Conservation (phyloP, 2,113 vertebrate species). For the Andinoacara biseriatus region DNA sequence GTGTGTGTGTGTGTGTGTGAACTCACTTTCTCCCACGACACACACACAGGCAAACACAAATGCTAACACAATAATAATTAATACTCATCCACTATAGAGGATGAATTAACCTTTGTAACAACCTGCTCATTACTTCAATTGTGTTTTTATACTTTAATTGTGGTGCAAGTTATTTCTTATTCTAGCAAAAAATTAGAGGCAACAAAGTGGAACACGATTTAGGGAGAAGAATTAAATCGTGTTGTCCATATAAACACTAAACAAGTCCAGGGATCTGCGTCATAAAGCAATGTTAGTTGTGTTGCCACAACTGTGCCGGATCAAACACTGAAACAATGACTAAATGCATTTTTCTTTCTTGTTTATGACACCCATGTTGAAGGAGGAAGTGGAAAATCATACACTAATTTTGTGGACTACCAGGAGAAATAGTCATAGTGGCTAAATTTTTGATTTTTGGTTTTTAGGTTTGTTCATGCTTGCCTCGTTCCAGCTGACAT, state of each 20-base stretch:
- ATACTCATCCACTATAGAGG: background rate
- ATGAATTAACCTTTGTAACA: conserved; percentile 18
- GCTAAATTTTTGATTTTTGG: no score
- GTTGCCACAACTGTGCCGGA: background rate
- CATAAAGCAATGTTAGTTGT: background rate
- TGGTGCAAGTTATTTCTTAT: conserved; percentile 12
- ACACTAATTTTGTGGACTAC: no score
- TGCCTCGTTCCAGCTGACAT: no score
- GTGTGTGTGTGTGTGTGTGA: conserved; percentile 15
- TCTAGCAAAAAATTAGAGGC: background rate
- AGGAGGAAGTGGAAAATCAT: no score
- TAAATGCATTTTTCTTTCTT: background rate
- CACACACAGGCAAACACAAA: background rate
- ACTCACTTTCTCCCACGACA: conserved; percentile 1
- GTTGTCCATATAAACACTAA: conserved; percentile 11
- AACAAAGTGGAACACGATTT: background rate
- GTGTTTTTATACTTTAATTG: conserved; percentile 26
- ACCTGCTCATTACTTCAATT: conserved; percentile 34
- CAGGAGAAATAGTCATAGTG: no score
- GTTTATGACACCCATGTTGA: no score
- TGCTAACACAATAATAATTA: conserved; percentile 28
- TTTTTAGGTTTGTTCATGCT: no score
- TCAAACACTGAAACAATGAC: background rate
- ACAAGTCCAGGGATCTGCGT: background rate
- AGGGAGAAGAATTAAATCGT: conserved; percentile 15